Evolutionary conservation across 2,113 vertebrate species (phyloP).

Genomic region (Nanger granti): DNA sequence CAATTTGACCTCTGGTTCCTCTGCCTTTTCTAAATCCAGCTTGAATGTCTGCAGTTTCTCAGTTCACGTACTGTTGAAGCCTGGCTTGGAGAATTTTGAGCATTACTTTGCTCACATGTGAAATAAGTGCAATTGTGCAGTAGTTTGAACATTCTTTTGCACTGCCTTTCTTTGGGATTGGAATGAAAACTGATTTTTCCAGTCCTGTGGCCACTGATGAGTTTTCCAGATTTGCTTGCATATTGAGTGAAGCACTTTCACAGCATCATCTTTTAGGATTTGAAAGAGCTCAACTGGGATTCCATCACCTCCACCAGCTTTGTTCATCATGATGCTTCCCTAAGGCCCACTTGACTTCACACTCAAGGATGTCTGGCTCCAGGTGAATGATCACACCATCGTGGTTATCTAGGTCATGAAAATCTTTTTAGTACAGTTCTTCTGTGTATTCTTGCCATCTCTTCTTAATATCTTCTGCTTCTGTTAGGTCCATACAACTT

Average conservation of each 20-base stretch:
- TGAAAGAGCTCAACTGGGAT: background rate
- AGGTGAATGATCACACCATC: background rate
- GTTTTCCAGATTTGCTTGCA: background rate
- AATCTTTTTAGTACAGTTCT: background rate
- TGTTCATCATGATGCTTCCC: background rate
- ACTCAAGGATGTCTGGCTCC: background rate
- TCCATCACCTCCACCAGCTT: background rate
- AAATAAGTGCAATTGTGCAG: background rate
- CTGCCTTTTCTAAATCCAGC: background rate
- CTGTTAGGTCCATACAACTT: background rate
- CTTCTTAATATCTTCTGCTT: background rate
- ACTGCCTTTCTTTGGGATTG: background rate
- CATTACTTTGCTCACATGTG: background rate
- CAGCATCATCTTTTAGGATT: background rate
- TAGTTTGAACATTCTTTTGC: background rate
- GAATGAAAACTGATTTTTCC: background rate
- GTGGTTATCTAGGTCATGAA: background rate
- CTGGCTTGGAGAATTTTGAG: background rate
- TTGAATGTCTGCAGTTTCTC: background rate
- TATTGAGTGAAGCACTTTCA: background rate
- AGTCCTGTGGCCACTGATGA: background rate
- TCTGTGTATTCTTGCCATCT: background rate
- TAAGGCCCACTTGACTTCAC: background rate
- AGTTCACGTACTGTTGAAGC: background rate
- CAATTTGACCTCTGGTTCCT: background rate